Evolutionary conservation across 2,888 invertebrate species (phyloP).

Genomic region (Drosophila ochracea): DNA sequence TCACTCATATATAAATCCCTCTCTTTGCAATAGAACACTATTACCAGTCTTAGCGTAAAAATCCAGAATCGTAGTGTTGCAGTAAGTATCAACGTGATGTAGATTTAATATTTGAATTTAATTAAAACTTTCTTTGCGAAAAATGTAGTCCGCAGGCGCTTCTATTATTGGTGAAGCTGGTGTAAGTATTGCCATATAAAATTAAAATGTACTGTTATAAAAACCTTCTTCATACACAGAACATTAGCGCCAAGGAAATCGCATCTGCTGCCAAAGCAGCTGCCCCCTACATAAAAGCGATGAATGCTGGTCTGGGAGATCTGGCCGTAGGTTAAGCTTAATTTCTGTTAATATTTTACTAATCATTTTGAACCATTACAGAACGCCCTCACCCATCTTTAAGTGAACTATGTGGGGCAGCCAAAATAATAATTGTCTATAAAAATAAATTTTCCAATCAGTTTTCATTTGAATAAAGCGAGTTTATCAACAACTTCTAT

Average conservation of each 20-base stretch:
- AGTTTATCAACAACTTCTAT: slow-evolving; percentile 70
- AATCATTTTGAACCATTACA: slow-evolving; percentile 27
- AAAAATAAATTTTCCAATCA: slow-evolving; percentile 47
- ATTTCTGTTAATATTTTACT: slow-evolving; percentile 6
- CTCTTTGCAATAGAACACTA: slow-evolving; percentile 39
- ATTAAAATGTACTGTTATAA: not conserved
- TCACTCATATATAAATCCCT: not conserved
- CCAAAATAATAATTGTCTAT: slow-evolving; percentile 20
- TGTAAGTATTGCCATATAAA: slow-evolving; percentile 30
- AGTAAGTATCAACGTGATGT: slow-evolving; percentile 36
- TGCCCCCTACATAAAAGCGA: slow-evolving; percentile 44
- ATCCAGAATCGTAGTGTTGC: slow-evolving; percentile 30
- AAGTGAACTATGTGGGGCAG: slow-evolving; percentile 3
- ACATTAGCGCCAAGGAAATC: slow-evolving; percentile 43
- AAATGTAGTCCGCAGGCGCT: slow-evolving; percentile 38
- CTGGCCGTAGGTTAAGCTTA: slow-evolving; percentile 34
- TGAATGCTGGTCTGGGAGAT: slow-evolving; percentile 45
- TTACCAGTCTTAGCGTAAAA: slow-evolving; percentile 44
- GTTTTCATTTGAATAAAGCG: slow-evolving; percentile 56
- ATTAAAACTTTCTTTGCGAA: not conserved
- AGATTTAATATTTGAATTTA: not conserved
- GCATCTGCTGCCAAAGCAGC: slow-evolving; percentile 48
- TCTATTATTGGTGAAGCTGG: slow-evolving; percentile 51
- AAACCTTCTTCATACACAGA: slow-evolving; percentile 19
- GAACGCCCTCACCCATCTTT: slow-evolving; percentile 51